Conservation (phyloP, 2,113 vertebrate genomes). For the Gymnogyps californianus region DNA sequence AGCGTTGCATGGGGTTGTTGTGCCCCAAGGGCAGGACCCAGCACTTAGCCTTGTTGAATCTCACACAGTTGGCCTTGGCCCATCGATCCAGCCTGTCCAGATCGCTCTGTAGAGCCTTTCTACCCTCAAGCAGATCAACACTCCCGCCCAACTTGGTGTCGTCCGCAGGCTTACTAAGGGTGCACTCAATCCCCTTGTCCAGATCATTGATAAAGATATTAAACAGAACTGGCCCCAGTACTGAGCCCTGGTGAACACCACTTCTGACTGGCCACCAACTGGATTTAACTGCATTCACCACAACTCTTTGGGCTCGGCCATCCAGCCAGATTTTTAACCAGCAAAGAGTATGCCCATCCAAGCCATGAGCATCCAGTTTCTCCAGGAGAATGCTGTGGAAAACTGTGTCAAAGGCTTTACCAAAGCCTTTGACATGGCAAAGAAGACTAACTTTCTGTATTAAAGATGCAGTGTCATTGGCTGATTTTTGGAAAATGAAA, state of each 20-base stretch:
- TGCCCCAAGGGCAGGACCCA: no score
- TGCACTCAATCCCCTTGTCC: background rate
- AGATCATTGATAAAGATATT: no score
- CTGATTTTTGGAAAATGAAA: background rate
- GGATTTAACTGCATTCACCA: background rate
- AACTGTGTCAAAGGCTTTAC: background rate
- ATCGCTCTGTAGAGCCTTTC: no score
- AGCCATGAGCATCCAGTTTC: background rate
- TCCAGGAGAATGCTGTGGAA: background rate
- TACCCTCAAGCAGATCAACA: no score
- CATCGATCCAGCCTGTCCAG: no score
- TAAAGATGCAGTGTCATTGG: background rate
- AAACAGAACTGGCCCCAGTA: background rate
- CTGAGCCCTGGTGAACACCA: background rate
- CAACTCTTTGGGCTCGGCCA: background rate
- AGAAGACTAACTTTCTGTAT: background rate
- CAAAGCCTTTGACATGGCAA: background rate
- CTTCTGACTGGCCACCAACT: background rate
- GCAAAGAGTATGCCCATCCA: rapidly evolving
- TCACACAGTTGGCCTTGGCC: no score
- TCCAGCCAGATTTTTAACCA: background rate
- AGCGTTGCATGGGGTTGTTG: no score
- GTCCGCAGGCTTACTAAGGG: background rate
- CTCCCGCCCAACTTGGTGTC: no score
- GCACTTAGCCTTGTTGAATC: no score